phyloP scores from a whole-genome alignment of 2,113 vertebrate species.

The Cephalopterus ornatus region DNA sequence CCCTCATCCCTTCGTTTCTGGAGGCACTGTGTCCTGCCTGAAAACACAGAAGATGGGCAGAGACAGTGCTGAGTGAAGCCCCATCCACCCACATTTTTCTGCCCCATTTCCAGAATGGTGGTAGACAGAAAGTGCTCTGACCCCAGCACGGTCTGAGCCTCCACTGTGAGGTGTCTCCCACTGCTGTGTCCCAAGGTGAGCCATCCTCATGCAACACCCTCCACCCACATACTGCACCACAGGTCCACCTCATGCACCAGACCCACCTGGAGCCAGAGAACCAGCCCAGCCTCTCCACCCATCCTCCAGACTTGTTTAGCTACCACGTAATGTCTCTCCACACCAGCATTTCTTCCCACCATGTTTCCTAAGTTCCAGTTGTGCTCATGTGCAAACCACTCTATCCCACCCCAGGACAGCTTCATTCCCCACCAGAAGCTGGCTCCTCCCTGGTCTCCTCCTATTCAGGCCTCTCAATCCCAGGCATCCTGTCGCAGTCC shows the following conservation, averaged over 20 bases:
- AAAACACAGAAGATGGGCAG: background rate
- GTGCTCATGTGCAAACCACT: fast-evolving
- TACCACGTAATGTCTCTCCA: fast-evolving
- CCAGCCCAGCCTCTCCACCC: background rate
- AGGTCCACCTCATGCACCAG: background rate
- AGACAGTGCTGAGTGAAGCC: background rate
- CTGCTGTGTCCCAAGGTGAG: background rate
- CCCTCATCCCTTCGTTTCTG: fast-evolving
- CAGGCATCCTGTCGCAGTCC: background rate
- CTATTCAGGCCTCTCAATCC: fast-evolving
- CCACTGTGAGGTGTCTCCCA: fast-evolving
- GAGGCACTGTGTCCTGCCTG: background rate
- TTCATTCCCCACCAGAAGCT: background rate
- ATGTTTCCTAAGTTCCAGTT: fast-evolving
- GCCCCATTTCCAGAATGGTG: fast-evolving
- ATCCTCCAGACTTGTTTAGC: background rate
- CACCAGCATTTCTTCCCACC: background rate
- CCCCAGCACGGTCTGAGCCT: background rate
- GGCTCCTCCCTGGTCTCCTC: background rate
- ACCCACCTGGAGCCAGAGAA: background rate
- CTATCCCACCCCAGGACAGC: background rate
- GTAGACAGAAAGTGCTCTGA: background rate
- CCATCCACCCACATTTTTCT: fast-evolving
- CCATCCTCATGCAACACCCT: background rate
- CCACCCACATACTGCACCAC: background rate